phyloP scores from a whole-genome alignment of 2,113 vertebrate species.

The Neofelis nebulosa region DNA sequence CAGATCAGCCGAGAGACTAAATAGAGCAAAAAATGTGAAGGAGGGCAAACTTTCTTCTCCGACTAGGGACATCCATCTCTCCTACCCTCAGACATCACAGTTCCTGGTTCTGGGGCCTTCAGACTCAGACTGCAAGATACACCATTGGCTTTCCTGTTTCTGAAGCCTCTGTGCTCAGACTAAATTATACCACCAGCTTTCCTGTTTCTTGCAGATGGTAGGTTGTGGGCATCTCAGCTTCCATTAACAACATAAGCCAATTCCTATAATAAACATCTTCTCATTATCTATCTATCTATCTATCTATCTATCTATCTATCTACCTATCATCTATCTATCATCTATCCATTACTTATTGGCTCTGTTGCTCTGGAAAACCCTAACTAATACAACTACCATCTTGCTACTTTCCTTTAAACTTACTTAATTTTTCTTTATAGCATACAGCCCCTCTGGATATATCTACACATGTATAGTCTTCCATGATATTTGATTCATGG shows the following conservation, averaged over 20 bases:
- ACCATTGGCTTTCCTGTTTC: background rate
- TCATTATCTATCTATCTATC: background rate
- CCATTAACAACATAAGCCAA: background rate
- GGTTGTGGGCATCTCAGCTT: background rate
- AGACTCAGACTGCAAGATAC: background rate
- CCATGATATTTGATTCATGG: background rate
- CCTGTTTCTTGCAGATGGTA: background rate
- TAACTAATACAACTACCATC: background rate
- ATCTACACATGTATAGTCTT: background rate
- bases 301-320: too few relatives aligned
- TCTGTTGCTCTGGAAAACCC: background rate
- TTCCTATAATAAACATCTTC: background rate
- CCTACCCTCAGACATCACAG: background rate
- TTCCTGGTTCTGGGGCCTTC: background rate
- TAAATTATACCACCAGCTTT: background rate
- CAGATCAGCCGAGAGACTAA: background rate
- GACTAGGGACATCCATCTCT: background rate
- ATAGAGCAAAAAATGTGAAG: background rate
- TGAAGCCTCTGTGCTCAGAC: background rate
- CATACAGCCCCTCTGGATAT: background rate
- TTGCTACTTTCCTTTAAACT: background rate
- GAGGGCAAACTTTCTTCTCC: background rate
- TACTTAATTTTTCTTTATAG: background rate
- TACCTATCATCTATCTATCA: too few relatives aligned
- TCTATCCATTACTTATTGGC: background rate